Evolutionary conservation across 2,888 invertebrate genomes (phyloP).

Genomic region (Apamea anceps): DNA sequence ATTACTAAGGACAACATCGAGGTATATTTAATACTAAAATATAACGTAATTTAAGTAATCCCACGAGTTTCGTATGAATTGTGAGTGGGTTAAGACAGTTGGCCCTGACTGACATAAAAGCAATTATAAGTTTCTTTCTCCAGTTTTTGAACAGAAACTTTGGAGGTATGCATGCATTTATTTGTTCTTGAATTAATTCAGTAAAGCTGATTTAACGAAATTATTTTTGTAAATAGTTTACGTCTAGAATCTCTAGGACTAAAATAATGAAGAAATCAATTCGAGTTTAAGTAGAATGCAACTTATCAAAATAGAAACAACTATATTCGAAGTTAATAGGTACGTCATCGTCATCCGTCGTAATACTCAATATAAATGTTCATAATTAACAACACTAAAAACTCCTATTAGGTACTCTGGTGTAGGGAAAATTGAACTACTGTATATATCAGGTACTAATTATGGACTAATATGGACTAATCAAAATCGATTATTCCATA

Average conservation of each 20-base stretch:
- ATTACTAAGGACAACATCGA: constrained; percentile 29
- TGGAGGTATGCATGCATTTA: constrained; percentile 9
- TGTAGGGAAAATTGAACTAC: not conserved
- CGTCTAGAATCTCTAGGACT: not conserved
- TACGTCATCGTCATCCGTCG: not conserved
- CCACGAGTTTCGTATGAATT: constrained; percentile 22
- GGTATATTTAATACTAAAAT: not conserved
- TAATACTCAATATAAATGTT: constrained; percentile 1
- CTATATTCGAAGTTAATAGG: too few species aligned
- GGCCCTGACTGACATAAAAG: constrained; percentile 64
- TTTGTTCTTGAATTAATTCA: constrained; percentile 29
- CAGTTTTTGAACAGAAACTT: constrained; percentile 20
- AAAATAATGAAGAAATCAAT: not conserved
- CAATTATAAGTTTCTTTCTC: constrained; percentile 45
- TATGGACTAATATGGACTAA: not conserved
- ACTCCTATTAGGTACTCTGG: not conserved
- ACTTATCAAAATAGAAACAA: not conserved
- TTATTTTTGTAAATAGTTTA: not conserved
- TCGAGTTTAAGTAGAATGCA: not conserved
- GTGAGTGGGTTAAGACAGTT: constrained; percentile 46
- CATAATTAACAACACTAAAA: not conserved
- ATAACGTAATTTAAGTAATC: constrained; percentile 7
- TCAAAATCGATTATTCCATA: constrained; percentile 5
- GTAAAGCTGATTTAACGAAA: not conserved
- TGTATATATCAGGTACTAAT: not conserved